Evolutionary conservation across 2,797 vertebrate genomes (phyloP).

Genomic region (Notamacropus eugenii): DNA sequence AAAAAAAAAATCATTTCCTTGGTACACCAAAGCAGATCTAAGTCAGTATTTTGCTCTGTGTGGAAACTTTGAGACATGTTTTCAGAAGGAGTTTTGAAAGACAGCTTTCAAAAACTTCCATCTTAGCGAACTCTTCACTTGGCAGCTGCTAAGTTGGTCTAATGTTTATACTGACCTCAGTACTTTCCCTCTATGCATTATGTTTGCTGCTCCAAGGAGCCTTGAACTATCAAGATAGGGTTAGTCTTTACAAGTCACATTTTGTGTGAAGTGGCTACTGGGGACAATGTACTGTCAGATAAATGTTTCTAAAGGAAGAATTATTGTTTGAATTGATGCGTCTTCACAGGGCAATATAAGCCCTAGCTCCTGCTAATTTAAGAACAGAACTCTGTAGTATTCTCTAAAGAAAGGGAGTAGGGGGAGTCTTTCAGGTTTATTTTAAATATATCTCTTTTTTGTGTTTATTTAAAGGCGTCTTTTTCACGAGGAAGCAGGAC

Average conservation of each 20-base stretch:
- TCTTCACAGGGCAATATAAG: conserved; percentile 83
- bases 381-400: conserved; percentile 84
- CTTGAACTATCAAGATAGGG: conserved; percentile 88
- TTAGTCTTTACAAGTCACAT: conserved; percentile 89
- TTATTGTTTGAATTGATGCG: conserved; percentile 90
- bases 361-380: conserved; percentile 82
- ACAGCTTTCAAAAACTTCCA: conserved; percentile 80
- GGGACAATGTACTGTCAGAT: conserved; percentile 86
- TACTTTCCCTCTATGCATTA: conserved; percentile 82
- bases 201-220: conserved; percentile 84
- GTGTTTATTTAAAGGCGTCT: conserved; percentile 87
- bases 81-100: conserved; percentile 69
- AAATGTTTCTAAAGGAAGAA: conserved; percentile 91
- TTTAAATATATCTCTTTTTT: conserved; percentile 84
- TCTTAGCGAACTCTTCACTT: conserved; percentile 80
- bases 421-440: conserved; percentile 88
- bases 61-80: conserved; percentile 77
- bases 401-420: conserved; percentile 86
- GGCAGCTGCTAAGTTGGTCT: conserved; percentile 82
- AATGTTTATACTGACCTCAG: conserved; percentile 85
- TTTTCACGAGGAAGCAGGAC: conserved; percentile 82
- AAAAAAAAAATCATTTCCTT: conserved; percentile 57
- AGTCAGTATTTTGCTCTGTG: conserved; percentile 78
- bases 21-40: conserved; percentile 62
- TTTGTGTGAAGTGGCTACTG: conserved; percentile 88